Evolutionary conservation across 2,797 vertebrate genomes (phyloP), one percentile per base, ranked within the genome.

Genomic region (Sebastes matsubarae): DNA sequence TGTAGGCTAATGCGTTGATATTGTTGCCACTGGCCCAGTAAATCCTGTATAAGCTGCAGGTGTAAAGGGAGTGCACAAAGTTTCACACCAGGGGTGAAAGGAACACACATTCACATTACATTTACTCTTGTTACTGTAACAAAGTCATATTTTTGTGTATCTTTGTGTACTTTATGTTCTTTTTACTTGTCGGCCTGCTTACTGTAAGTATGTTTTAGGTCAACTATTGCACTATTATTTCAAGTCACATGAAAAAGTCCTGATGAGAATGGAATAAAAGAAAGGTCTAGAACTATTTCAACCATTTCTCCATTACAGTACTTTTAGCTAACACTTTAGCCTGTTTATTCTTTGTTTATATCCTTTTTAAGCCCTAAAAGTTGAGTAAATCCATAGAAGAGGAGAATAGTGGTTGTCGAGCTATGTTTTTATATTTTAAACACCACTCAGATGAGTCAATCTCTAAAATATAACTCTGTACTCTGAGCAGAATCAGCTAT

Each of bases 311-410:
- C 60, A 34, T 34, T n/a, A 8, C 60, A 8, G 60, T 34, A 34
- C 18, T 3, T 34, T 63, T 34, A 63, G 1, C 30, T 11, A 12
- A 63, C 30, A 22, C 0, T 20, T 2, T 61, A 8, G 1, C 0
- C 29, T n/a, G 27, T 30, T 11, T 61, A 32, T 34, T 61, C 29
- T 30, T 5, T 32, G 18, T 69, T 50, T 60, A 52, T 68, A 68
- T 78, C 46, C 50, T 3, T 2, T 69, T 71, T 65, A 77, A 79
- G 5, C 66, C 72, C 22, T 64, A 65, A 80, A 82, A 67, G 52
- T 27, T 16, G 18, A 59, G 63, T 68, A 5, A 64, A 75, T 75
- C 69, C 61, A 42, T 5, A 42, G 42, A 10, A 5, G 57, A 70
- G 18, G 63, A 52, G 29, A 76, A 73, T 27, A 20, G 11, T 32